Conservation (phyloP, 2,888 invertebrate genomes). For the Zygaena filipendulae region DNA sequence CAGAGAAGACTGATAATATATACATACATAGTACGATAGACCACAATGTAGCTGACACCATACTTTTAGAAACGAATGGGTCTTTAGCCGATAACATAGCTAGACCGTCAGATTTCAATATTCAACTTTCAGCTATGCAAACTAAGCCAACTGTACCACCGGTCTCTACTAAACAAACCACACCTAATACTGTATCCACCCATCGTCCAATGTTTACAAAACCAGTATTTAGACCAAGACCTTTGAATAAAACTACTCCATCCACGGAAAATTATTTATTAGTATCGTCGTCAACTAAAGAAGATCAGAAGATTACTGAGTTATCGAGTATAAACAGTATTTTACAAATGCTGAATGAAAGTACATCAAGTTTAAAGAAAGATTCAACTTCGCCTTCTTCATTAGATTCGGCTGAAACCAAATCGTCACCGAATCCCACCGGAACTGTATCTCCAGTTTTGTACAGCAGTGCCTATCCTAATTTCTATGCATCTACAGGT, state of each 20-base stretch:
- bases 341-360: slow-evolving; percentile 71
- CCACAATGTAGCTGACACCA: slow-evolving; percentile 72
- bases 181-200: slow-evolving; percentile 43
- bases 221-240: slow-evolving; percentile 69
- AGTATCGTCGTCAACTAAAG: slow-evolving; percentile 67
- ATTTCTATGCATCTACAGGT: slow-evolving; percentile 39
- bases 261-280: slow-evolving; percentile 64
- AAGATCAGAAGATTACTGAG: slow-evolving; percentile 44
- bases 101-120: slow-evolving; percentile 60
- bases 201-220: slow-evolving; percentile 50
- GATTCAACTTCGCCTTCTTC: slow-evolving; percentile 38
- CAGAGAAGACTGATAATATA: slow-evolving; percentile 31
- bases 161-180: slow-evolving; percentile 30
- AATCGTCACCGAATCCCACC: slow-evolving; percentile 42
- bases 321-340: slow-evolving; percentile 66
- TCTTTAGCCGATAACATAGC: slow-evolving; percentile 61
- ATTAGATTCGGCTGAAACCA: slow-evolving; percentile 38
- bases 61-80: slow-evolving; percentile 68
- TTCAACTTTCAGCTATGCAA: slow-evolving; percentile 58
- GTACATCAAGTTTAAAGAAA: slow-evolving; percentile 47
- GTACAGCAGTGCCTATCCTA: slow-evolving; percentile 40
- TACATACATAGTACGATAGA: slow-evolving; percentile 69
- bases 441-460: slow-evolving; percentile 32
- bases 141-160: slow-evolving; percentile 51
- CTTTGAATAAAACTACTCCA: slow-evolving; percentile 30